Evolutionary conservation across 2,888 invertebrate genomes (phyloP).

Genomic region (Pecten maximus): DNA sequence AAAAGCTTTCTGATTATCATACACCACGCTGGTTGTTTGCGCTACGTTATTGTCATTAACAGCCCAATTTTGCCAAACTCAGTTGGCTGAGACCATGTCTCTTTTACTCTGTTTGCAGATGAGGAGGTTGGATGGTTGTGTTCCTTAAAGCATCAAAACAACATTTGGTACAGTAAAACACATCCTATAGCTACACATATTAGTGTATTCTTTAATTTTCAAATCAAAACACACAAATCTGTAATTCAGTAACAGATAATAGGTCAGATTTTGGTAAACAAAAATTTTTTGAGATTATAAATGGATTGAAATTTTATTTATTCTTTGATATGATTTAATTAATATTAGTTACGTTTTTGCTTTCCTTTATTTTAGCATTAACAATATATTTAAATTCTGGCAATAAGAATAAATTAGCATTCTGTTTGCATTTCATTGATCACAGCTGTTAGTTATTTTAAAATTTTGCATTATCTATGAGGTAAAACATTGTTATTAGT

Average conservation of each 20-base stretch:
- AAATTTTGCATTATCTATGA: too few species aligned
- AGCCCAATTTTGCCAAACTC: not conserved
- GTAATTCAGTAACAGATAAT: too few species aligned
- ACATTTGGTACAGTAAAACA: too few species aligned
- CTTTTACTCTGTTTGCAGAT: not conserved
- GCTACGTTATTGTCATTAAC: not conserved
- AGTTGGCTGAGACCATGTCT: not conserved
- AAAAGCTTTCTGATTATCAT: constrained; percentile 25
- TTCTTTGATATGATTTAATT: not conserved
- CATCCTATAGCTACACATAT: too few species aligned
- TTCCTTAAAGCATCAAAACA: not conserved
- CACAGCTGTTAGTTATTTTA: too few species aligned
- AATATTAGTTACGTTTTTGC: not conserved
- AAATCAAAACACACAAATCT: too few species aligned
- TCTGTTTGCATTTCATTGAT: too few species aligned
- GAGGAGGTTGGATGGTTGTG: not conserved
- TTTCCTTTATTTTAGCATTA: not conserved
- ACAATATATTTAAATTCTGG: not conserved
- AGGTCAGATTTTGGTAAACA: too few species aligned
- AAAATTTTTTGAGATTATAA: too few species aligned
- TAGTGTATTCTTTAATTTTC: too few species aligned
- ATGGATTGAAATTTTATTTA: not conserved
- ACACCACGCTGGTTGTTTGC: not conserved
- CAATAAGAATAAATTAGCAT: too few species aligned
- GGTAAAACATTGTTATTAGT: not conserved